Conservation (phyloP, 2,113 vertebrate species). For the Mormoops blainvillei region DNA sequence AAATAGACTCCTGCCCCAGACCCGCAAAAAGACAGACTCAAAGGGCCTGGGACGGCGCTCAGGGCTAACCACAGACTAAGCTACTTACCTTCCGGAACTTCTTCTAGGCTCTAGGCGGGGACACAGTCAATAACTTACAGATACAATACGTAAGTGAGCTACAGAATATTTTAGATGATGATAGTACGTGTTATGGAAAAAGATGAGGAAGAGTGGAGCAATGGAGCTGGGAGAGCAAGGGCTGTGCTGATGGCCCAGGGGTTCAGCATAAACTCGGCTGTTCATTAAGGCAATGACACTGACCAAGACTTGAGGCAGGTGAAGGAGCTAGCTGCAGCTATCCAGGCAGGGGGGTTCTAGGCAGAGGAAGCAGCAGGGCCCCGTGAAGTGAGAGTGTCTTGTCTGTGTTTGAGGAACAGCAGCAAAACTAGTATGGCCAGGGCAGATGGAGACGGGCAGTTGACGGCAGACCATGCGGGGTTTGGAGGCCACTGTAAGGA, state of each 20-base stretch:
- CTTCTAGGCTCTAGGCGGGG: background rate
- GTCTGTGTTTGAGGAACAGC: background rate
- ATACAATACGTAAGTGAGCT: background rate
- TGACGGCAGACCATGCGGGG: background rate
- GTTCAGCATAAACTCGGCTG: background rate
- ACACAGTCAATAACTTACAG: background rate
- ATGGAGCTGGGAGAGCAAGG: too few relatives aligned
- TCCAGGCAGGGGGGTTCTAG: background rate
- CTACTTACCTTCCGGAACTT: background rate
- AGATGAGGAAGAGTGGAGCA: background rate
- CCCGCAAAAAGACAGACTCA: background rate
- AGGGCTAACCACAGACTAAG: background rate
- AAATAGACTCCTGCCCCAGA: background rate
- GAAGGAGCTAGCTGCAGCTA: background rate
- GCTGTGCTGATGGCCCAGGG: background rate
- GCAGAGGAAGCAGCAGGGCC: background rate
- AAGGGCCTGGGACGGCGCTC: background rate
- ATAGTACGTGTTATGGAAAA: background rate
- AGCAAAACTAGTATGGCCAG: background rate
- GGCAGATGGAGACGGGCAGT: background rate
- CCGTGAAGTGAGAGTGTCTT: rapidly evolving
- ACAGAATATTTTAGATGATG: background rate
- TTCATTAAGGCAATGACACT: background rate
- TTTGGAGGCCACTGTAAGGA: background rate
- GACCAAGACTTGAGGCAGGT: background rate